Evolutionary conservation across 1,140 invertebrate species (phyloP).

Genomic region (Drosophila repleta): DNA sequence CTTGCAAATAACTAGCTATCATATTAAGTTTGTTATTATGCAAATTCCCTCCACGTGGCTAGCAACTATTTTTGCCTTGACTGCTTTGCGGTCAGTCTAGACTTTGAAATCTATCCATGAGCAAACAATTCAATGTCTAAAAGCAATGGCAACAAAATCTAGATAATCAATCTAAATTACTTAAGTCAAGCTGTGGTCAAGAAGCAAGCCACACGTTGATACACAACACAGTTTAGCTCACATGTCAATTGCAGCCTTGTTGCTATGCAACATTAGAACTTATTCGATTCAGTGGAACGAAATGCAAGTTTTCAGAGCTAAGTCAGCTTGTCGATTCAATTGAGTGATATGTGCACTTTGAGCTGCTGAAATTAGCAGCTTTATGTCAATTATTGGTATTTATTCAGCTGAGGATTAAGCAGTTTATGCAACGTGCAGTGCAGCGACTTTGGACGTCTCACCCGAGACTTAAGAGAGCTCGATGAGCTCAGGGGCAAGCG

Average conservation of each 20-base stretch:
- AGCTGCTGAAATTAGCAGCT: constrained; percentile 46
- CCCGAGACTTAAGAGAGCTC: constrained; percentile 23
- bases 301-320: constrained; percentile 9
- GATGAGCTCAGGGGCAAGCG: constrained; percentile 17
- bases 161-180: constrained; percentile 28
- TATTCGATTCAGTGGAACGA: constrained; percentile 26
- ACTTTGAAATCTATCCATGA: background rate
- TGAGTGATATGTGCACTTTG: constrained; percentile 51
- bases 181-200: constrained; percentile 12
- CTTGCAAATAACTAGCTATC: background rate
- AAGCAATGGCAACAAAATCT: constrained; percentile 12
- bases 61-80: background rate
- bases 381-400: constrained; percentile 47
- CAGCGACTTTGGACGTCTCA: constrained; percentile 50
- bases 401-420: constrained; percentile 34
- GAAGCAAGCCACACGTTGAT: background rate
- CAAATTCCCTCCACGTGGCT: background rate
- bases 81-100: background rate
- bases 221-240: background rate
- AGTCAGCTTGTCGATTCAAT: background rate
- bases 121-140: constrained; percentile 14
- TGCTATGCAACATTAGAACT: constrained; percentile 23
- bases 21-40: background rate
- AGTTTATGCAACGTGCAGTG: constrained; percentile 33
- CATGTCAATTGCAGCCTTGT: constrained; percentile 7